Base-by-base conservation (phyloP, 1,140 invertebrate species). In the Zaprionus camerounensis region DNA sequence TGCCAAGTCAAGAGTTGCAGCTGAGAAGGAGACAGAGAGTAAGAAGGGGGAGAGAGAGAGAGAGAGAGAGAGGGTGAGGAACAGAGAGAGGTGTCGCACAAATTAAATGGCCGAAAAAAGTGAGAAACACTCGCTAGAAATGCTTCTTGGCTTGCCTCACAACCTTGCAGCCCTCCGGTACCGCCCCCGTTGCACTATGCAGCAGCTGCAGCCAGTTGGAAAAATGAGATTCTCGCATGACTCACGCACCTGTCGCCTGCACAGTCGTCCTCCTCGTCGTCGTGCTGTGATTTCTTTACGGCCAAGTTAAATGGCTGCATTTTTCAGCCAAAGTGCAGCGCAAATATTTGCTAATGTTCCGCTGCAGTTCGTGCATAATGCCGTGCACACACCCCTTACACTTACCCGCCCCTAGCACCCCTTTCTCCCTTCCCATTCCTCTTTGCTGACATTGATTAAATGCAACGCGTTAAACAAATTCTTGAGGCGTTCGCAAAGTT, bases 271-370 rank as follows among this genome's bases (percentile, higher is more conserved):
- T 46, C 15, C 7, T 9, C 28, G 28, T 31, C 20, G 20, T 53
- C 51, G 31, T 31, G 24, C 24, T 53, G 53, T 44, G 20, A 46
- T 44, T 41, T 56, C 56, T 51, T 51, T 51, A 46, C 62, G 41
- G 41, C 20, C 57, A 76, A 71, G 67, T 75, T 81, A 81, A 79
- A 76, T 81, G 72, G 72, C 76, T 65, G 79, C 79, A 81, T 79
- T 81, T 78, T 81, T 81, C 72, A 81, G 59, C 46, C 72, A 71
- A 79, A 76, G 76, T 76, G 79, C 72, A 80, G 58, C 38, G 69
- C 74, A 81, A 81, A 81, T 81, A 81, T 81, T 81, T 78, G 79
- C 79, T 81, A 81, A 81, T 81, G 78, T 78, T 73, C 65, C 66
- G 61, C 62, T 67, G 26, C 59, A 57, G 31, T 5, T 67, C 58